Base-by-base conservation (phyloP, 2,797 vertebrate species). In the Enteromius anoplus region DNA sequence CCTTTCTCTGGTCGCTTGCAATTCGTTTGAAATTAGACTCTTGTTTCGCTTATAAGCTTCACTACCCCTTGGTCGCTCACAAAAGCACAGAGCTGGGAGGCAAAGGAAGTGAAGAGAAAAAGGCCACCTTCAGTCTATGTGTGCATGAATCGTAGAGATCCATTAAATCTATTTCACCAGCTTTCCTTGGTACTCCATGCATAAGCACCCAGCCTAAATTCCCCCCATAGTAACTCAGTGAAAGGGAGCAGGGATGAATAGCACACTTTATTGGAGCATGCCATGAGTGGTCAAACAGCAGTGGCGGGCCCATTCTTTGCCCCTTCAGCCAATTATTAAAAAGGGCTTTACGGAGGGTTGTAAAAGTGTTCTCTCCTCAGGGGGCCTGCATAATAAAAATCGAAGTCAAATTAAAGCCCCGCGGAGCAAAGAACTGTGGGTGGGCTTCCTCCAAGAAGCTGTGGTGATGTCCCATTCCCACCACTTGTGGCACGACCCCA, bases 391-490 rank as follows among this genome's bases (percentile, higher is more conserved):
- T 92, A 90, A 93, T 92, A 93, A 93, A 94, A 93, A 90, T 89
- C 86, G 76, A 88, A 85, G 87, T 88, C 80, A 86, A 90, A 83
- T 93, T 93, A 94, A 93, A 88, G 68, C 86, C 86, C 69, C 75
- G 70, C 79, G 78, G 53, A 68, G 90, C 87, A 89, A 88, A 86
- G 92, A 93, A 93, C 90, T 93, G 95, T 97, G 96, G 97, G 97
- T 98, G 97, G 96, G 95, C 95, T 88, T 91, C 89, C 92, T 91
- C 90, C 83, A 91, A 90, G 88, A 93, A 93, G 94, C 85, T 86
- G 88, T 91, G 91, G 83, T 86, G 93, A 93, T 90, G 93, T 93
- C 93, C 91, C 94, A 95, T 96, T 97, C 96, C 96, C 96, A 97
- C 94, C 95, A 91, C 93, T 94, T 93, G 93, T 93, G 94, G 94